Conservation (phyloP, 2,888 invertebrate genomes). For the Ormyrus labotus region DNA sequence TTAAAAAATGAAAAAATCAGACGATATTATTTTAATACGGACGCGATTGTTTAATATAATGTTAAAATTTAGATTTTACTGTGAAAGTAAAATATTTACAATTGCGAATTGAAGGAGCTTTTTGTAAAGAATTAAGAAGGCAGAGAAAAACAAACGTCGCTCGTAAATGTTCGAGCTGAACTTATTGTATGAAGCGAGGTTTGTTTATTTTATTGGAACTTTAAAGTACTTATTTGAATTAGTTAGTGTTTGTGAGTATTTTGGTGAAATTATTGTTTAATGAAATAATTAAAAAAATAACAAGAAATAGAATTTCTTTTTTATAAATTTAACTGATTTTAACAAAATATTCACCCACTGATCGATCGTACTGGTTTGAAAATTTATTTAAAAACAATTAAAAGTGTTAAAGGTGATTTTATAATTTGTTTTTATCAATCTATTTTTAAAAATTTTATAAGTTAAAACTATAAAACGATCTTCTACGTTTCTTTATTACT, state of each 20-base stretch:
- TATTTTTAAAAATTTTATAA: no score
- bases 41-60: slow-evolving; percentile 2
- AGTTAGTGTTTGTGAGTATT: slow-evolving; percentile 23
- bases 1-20: not conserved
- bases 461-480: no score
- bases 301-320: no score
- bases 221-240: slow-evolving; percentile 34
- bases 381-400: slow-evolving; percentile 39
- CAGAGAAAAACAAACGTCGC: slow-evolving; percentile 42
- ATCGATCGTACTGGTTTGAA: not conserved
- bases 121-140: not conserved
- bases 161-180: slow-evolving; percentile 55
- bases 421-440: no score
- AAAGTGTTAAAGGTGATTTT: no score
- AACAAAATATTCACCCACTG: slow-evolving; percentile 17
- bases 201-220: slow-evolving; percentile 38
- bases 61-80: not conserved
- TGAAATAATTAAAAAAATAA: no score
- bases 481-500: not conserved
- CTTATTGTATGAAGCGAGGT: slow-evolving; percentile 41
- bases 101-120: slow-evolving; percentile 23
- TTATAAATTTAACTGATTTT: not conserved
- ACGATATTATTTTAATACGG: slow-evolving; percentile 24
- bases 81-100: not conserved
- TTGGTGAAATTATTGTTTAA: not conserved